phyloP scores from a whole-genome alignment of 2,113 vertebrate species.

The Amblyornis subalaris region DNA sequence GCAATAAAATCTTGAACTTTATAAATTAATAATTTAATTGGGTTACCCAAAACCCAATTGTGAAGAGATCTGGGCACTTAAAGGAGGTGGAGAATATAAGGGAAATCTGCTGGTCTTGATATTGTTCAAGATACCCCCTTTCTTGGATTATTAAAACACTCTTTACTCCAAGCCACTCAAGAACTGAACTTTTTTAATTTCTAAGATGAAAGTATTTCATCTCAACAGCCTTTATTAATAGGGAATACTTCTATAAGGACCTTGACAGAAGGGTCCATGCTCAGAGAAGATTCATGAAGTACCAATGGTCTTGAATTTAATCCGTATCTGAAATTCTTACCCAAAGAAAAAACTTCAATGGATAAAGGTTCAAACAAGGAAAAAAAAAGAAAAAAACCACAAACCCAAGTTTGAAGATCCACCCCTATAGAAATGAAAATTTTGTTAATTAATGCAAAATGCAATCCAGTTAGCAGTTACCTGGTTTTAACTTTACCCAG shows the following conservation, averaged over 20 bases:
- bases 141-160: not conserved
- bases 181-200: not conserved
- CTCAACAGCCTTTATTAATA: not conserved
- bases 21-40: not conserved
- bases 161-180: not conserved
- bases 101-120: not conserved
- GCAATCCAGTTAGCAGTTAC: not conserved
- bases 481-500: not conserved
- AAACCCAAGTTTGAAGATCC: not conserved
- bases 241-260: not conserved
- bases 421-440: not conserved
- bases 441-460: not conserved
- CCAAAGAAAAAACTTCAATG: not conserved
- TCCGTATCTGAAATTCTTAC: not conserved
- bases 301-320: not conserved
- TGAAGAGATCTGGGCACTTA: not conserved
- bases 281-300: not conserved
- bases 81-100: not conserved
- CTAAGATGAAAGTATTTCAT: not conserved
- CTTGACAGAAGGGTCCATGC: accelerated
- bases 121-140: not conserved
- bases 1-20: not conserved
- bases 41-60: not conserved
- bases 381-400: not conserved
- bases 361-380: not conserved